Conservation (phyloP, 2,888 invertebrate genomes). For the Drosophila peninsularis region DNA sequence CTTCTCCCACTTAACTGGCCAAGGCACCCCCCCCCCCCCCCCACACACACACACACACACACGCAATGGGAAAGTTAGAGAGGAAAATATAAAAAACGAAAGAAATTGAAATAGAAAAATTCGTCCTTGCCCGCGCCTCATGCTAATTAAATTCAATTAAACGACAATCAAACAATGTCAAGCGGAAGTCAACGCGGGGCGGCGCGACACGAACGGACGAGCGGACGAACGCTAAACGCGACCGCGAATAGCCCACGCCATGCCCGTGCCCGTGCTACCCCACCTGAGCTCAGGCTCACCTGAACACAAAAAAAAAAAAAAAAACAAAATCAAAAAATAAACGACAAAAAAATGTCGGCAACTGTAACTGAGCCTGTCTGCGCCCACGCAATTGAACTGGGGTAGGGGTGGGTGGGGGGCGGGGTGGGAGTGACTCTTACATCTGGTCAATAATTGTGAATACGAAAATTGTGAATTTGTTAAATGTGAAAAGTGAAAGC, state of each 20-base stretch:
- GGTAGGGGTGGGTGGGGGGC: no score
- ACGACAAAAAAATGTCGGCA: slow-evolving; percentile 5
- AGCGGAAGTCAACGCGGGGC: slow-evolving; percentile 74
- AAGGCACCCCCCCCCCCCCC: no score
- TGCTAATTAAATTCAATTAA: slow-evolving; percentile 85
- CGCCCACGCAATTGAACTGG: slow-evolving; percentile 36
- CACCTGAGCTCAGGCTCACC: slow-evolving; percentile 26
- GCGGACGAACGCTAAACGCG: slow-evolving; percentile 35
- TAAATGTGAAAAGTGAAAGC: slow-evolving; percentile 75
- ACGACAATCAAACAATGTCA: slow-evolving; percentile 84
- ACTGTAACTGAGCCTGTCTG: slow-evolving; percentile 40
- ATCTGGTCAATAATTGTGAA: slow-evolving; percentile 37
- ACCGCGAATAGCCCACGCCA: slow-evolving; percentile 33
- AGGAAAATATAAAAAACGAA: not conserved
- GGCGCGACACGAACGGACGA: slow-evolving; percentile 52
- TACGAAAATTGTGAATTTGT: slow-evolving; percentile 42
- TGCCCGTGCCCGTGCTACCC: slow-evolving; percentile 3
- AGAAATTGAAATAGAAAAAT: slow-evolving; percentile 24
- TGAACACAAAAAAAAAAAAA: not conserved
- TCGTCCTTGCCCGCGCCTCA: slow-evolving; percentile 71
- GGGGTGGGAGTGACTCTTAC: not conserved
- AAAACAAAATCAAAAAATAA: not conserved
- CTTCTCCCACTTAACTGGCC: slow-evolving; percentile 13
- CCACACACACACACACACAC: slow-evolving; percentile 15
- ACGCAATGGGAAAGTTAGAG: slow-evolving; percentile 9